Percentiles rank a stretch among this genome's conserved stretches.
These are phyloP conservation scores for Flexamia atlantica DNA, from an alignment of 2,888 invertebrate species.

Conservation along the genomic window DNA sequence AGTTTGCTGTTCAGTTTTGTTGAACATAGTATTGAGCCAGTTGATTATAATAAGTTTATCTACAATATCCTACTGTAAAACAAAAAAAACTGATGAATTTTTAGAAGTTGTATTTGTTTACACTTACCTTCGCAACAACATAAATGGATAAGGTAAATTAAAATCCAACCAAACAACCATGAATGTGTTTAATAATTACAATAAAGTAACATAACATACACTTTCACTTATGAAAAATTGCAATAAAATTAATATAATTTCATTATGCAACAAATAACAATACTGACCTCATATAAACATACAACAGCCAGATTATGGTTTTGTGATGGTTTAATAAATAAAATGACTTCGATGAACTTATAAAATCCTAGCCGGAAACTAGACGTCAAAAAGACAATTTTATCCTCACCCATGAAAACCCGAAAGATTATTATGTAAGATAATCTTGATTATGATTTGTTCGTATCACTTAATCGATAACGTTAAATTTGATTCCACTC, in stretches of 20 bases:
- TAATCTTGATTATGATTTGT: neutral
- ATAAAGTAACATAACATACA: constrained; percentile 61
- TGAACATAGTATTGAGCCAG: too few species aligned
- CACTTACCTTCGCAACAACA: neutral
- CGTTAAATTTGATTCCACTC: neutral
- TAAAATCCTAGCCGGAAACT: constrained; percentile 25
- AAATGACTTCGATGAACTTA: constrained; percentile 47
- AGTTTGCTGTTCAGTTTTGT: too few species aligned
- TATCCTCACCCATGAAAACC: constrained; percentile 16
- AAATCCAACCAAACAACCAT: constrained; percentile 20
- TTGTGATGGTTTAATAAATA: constrained; percentile 56
- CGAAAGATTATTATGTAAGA: constrained; percentile 17
- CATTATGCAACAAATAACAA: constrained; percentile 62
- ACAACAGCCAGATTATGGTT: constrained; percentile 44
- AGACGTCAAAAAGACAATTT: neutral
- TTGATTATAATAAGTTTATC: too few species aligned
- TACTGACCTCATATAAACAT: constrained; percentile 57
- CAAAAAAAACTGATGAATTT: too few species aligned
- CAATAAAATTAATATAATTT: constrained; percentile 62
- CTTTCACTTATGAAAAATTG: constrained; percentile 44
- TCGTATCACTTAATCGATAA: neutral
- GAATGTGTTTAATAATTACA: constrained; percentile 53
- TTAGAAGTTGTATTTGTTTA: too few species aligned
- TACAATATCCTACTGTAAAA: too few species aligned
- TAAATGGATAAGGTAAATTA: neutral